These are phyloP conservation scores for Phortica magna DNA, from an alignment of 2,888 invertebrate species.

Conservation along the genomic window DNA sequence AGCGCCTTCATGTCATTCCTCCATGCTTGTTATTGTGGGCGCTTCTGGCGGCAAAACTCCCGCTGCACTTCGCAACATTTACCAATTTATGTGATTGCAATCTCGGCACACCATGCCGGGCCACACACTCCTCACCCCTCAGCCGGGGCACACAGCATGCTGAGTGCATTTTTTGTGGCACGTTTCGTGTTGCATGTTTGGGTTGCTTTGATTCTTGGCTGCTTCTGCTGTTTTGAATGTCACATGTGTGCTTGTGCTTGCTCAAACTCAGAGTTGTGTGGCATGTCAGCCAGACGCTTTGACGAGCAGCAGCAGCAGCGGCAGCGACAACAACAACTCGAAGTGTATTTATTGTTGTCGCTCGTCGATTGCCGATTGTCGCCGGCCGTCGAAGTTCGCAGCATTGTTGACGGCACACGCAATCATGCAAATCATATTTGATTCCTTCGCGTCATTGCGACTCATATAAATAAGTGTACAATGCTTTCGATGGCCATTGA, in stretches of 20 bases:
- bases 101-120: conserved; percentile 38
- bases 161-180: conserved; percentile 14
- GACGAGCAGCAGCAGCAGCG: neutral
- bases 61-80: conserved; percentile 38
- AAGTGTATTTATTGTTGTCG: conserved; percentile 33
- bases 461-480: too few relatives aligned
- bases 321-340: neutral
- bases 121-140: neutral
- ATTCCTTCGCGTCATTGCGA: conserved; percentile 1
- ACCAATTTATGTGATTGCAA: conserved; percentile 53
- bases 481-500: conserved; percentile 3
- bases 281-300: neutral
- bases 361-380: neutral
- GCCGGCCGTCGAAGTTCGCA: neutral
- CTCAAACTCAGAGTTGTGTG: neutral
- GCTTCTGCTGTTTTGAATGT: neutral
- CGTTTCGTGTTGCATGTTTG: conserved; percentile 24
- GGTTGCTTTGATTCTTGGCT: conserved; percentile 6
- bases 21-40: conserved; percentile 22
- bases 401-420: conserved; percentile 26
- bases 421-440: conserved; percentile 50
- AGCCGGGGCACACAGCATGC: conserved; percentile 17
- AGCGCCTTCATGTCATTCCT: conserved; percentile 5
- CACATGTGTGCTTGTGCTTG: neutral
- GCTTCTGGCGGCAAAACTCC: conserved; percentile 38